phyloP scores from a whole-genome alignment of 2,888 invertebrate species.

The Orthosia gothica region DNA sequence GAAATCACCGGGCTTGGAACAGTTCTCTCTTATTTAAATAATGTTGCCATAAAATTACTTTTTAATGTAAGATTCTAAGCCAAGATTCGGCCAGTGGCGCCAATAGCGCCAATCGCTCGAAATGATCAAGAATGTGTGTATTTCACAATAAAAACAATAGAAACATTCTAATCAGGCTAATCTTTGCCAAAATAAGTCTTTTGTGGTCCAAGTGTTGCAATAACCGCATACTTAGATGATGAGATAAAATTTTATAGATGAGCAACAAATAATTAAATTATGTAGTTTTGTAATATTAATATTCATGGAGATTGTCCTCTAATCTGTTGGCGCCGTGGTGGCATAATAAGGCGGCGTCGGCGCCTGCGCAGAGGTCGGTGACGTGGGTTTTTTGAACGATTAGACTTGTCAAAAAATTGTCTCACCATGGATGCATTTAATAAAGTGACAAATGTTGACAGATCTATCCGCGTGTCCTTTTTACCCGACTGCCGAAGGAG shows the following conservation, averaged over 20 bases:
- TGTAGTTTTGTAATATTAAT: constrained; percentile 22
- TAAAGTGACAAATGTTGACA: neutral
- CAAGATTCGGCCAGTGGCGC: neutral
- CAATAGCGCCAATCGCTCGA: neutral
- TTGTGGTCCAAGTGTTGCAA: constrained; percentile 33
- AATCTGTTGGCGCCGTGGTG: constrained; percentile 4
- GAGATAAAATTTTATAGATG: constrained; percentile 24
- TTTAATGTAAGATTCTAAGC: neutral
- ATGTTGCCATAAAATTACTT: neutral
- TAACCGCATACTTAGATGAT: constrained; percentile 36
- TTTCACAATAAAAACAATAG: constrained; percentile 12
- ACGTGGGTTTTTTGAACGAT: neutral
- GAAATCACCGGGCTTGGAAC: too few species aligned
- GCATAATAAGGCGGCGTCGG: neutral
- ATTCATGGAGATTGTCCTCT: constrained; percentile 26
- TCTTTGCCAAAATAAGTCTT: constrained; percentile 23
- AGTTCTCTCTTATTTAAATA: too few species aligned
- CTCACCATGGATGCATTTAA: neutral
- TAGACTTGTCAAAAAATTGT: neutral
- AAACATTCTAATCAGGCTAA: constrained; percentile 2
- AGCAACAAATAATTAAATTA: constrained; percentile 25
- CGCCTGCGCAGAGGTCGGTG: constrained; percentile 7
- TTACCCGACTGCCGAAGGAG: too few species aligned
- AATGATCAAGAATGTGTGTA: constrained; percentile 4
- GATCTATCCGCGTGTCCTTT: too few species aligned